phyloP scores from a whole-genome alignment of 2,888 invertebrate species.

The Poecilobothrus nobilitatus region DNA sequence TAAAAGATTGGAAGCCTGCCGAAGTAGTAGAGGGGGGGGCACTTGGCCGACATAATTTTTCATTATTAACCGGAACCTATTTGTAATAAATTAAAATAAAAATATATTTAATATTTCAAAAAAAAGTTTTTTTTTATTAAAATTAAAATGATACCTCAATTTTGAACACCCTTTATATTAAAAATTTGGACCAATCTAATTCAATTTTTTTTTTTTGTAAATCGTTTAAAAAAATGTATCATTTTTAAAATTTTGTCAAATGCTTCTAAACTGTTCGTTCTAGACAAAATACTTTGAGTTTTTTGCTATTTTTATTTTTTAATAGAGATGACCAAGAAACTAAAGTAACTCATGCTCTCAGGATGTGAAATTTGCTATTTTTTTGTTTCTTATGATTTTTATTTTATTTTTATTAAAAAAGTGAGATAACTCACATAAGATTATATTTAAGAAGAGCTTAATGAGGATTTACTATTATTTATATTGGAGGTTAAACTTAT shows the following conservation, averaged over 20 bases:
- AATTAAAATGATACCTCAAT: too few relatives aligned
- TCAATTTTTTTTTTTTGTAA: neutral
- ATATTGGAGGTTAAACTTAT: neutral
- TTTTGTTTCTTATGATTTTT: neutral
- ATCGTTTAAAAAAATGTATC: too few relatives aligned
- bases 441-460: neutral
- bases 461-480: constrained; percentile 1
- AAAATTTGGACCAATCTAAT: neutral
- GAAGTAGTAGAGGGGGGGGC: too few relatives aligned
- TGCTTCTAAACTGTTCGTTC: neutral
- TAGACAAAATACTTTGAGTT: neutral
- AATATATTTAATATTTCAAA: too few relatives aligned
- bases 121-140: too few relatives aligned
- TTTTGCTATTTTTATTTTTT: neutral
- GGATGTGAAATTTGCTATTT: neutral
- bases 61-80: too few relatives aligned
- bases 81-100: too few relatives aligned
- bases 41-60: too few relatives aligned
- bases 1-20: too few relatives aligned
- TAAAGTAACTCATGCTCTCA: neutral
- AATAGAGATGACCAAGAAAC: constrained; percentile 6
- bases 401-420: neutral
- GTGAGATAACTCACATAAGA: constrained; percentile 1
- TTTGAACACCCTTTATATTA: too few relatives aligned
- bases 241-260: neutral